Base-by-base conservation (phyloP, 2,888 invertebrate genomes). In the Cheilosia variabilis region DNA sequence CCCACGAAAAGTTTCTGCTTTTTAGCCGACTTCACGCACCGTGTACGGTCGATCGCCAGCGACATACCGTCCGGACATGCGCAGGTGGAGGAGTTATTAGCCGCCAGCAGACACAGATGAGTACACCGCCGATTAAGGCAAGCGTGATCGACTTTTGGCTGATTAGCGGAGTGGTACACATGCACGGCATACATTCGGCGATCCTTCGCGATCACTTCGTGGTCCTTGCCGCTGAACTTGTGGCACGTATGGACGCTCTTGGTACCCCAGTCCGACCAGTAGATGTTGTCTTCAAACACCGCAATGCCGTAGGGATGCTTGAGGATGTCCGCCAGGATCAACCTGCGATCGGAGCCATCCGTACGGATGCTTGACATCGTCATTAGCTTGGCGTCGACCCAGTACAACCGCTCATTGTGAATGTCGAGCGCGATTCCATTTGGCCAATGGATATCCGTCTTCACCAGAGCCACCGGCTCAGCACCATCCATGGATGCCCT, bases 251-350 rank as follows among this genome's bases (percentile, higher is more conserved):
- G 95, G 10, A 98, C 94, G 37, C 95, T 95, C 89, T 95, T 95
- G 0, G 95, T 95, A 0, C 93, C 93, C 96, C 96, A 97, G 91
- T 99, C 98, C 53, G 97, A 97, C 97, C 98, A 99, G 92, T 95
- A 99, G 0, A 99, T 91, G 1, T 94, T 94, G 91, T 97, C 96
- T 92, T 98, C 98, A 90, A 98, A 98, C 1, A 98, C 95, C 0
- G 96, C 94, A 86, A 98, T 93, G 0, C 97, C 95, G 91, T 96
- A 97, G 0, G 98, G 98, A 91, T 96, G 96, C 87, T 95, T 95
- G 17, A 96, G 94, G 0, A 95, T 93, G n/a, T 94, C 94, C 88
- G 94, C 91, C 1, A 94, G 90, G 24, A 94, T 90, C 1, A 93
- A 94, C 90, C 95, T 94, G 65, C 96, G 93, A 89, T 94, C 94